Base-by-base conservation (phyloP, 2,888 invertebrate species). In the Cheilosia grossa region DNA sequence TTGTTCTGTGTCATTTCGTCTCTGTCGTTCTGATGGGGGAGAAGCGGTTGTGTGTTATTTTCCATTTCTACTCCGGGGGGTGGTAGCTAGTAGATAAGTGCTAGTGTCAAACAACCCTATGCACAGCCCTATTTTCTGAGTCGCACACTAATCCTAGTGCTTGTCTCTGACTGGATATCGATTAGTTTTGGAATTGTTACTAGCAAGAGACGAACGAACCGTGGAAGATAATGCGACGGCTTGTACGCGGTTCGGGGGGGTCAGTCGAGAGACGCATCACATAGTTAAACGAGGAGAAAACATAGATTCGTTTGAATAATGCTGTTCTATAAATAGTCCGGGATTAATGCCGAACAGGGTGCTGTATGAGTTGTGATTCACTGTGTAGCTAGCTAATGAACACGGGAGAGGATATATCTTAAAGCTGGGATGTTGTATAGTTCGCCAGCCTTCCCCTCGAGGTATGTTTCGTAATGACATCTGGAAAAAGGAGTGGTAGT, bases 121-220 rank as follows among this genome's bases (percentile, higher is more conserved):
- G 17, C 66, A 69, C 75, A 85, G 75, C 81, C 81, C 81, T 83
- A 85, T 77, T 85, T 77, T 85, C 75, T 85, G 77, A 85, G 85
- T 81, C 85, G 85, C 56, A 72, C 75, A 85, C 81, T 85, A 85
- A 85, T 85, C 85, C 85, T 77, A 85, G 85, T 66, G 75, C 80
- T 85, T 80, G 85, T 85, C 85, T 85, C 80, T 81, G 75, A 24
- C 81, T 81, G 75, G 81, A 73, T 85, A 85, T 85, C 85, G 85
- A 85, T 85, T 85, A 85, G 81, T 85, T 85, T 81, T 85, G 44
- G 10, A 61, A 80, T 58, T 56, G 59, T 58, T 72, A 75, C 49
- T 67, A 54, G 67, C 73, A 56, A 59, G 64, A 59, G 79, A 74
- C 47, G 51, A 51, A 42, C 64, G 21, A 66, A 59, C 27, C 10